Evolutionary conservation across 2,113 vertebrate genomes (phyloP).

Genomic region (Pollachius pollachius): DNA sequence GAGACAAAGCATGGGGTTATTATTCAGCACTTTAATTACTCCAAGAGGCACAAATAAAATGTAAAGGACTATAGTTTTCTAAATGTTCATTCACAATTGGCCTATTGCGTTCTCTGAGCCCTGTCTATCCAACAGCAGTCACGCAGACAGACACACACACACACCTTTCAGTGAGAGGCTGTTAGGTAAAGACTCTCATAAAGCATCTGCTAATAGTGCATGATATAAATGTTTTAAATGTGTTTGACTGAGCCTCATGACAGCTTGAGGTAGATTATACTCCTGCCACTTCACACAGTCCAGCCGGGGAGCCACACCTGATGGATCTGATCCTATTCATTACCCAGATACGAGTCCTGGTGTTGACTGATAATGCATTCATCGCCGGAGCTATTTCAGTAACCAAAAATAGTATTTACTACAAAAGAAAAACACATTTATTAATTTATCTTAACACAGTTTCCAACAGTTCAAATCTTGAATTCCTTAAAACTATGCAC

Average conservation of each 20-base stretch:
- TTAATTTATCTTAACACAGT: constrained; percentile 30
- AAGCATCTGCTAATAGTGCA: constrained; percentile 24
- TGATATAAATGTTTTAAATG: not conserved
- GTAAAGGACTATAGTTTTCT: constrained; percentile 61
- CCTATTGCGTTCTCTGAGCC: constrained; percentile 26
- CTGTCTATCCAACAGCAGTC: not conserved
- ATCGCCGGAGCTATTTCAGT: not conserved
- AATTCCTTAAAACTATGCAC: constrained; percentile 29
- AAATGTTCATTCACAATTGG: constrained; percentile 43
- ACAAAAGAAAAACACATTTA: constrained; percentile 7
- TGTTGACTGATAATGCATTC: too few species aligned
- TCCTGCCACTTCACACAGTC: constrained; percentile 34
- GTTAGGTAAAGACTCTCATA: constrained; percentile 2
- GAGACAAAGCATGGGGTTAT: constrained; percentile 7
- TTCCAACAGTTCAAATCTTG: constrained; percentile 11
- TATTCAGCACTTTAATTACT: constrained; percentile 71
- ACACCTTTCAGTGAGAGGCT: not conserved
- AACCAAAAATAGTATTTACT: not conserved
- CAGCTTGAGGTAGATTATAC: constrained; percentile 61
- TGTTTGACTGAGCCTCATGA: constrained; percentile 38
- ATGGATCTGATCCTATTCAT: not conserved
- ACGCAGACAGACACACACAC: constrained; percentile 3
- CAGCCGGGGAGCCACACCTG: constrained; percentile 30
- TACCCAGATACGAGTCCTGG: too few species aligned
- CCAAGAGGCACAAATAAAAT: constrained; percentile 69